These are phyloP conservation scores for Luidia sarsii DNA, from an alignment of 53 echinoderm and acorn worm genomes.

Conservation along the genomic window DNA sequence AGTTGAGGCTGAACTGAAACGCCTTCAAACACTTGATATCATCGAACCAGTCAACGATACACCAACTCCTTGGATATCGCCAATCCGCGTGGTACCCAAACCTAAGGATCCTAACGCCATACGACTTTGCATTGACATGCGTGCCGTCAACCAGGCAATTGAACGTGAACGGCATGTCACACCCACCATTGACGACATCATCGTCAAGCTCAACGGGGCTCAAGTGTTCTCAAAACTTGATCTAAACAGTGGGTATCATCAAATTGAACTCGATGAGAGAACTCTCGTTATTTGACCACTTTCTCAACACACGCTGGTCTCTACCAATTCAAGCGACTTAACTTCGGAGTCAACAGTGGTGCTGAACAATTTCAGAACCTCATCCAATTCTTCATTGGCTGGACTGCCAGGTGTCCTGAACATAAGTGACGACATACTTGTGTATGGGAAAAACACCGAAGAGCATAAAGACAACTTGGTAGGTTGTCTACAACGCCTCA, in stretches of 20 bases:
- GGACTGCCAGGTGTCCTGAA: slow-evolving; percentile 66
- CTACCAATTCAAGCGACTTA: slow-evolving; percentile 59
- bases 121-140: slow-evolving; percentile 23
- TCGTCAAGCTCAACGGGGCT: slow-evolving; percentile 49
- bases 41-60: slow-evolving; percentile 30
- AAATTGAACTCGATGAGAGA: slow-evolving; percentile 47
- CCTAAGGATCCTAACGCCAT: slow-evolving; percentile 42
- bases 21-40: slow-evolving; percentile 49
- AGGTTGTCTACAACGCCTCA: slow-evolving; percentile 26
- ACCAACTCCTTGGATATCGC: slow-evolving; percentile 53
- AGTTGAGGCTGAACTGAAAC: slow-evolving; percentile 40
- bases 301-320: slow-evolving; percentile 64
- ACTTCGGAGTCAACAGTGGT: slow-evolving; percentile 67
- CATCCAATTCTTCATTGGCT: slow-evolving; percentile 52
- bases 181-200: slow-evolving; percentile 67
- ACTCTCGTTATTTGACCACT: slow-evolving; percentile 10
- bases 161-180: slow-evolving; percentile 54
- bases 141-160: slow-evolving; percentile 28
- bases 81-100: slow-evolving; percentile 41
- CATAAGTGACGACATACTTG: slow-evolving; percentile 68
- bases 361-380: slow-evolving; percentile 66
- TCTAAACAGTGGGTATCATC: slow-evolving; percentile 75
- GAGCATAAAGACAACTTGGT: slow-evolving; percentile 50
- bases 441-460: slow-evolving; percentile 21
- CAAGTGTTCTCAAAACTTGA: slow-evolving; percentile 63